A percentile compares a stretch with the other conserved stretches of the same genome.
Evolutionary conservation across 2,888 invertebrate genomes (phyloP).

Genomic region (Chironomus tentans): DNA sequence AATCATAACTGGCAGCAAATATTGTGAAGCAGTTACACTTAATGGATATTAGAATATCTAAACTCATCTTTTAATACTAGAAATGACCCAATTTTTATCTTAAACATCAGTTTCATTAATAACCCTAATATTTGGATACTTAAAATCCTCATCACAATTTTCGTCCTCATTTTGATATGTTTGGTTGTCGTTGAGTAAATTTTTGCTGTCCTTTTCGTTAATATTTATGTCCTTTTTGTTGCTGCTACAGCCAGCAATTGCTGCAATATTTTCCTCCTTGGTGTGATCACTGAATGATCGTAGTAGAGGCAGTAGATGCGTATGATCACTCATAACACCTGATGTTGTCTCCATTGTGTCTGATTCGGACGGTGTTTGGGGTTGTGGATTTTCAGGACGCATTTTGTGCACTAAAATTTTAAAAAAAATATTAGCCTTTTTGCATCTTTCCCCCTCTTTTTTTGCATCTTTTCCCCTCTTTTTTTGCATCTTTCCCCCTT

Average conservation of each 20-base stretch:
- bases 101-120: conserved; percentile 88
- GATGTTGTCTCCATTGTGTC: conserved; percentile 59
- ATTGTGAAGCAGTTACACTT: no score
- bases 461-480: no score
- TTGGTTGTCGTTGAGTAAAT: conserved; percentile 40
- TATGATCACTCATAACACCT: conserved; percentile 41
- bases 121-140: background rate
- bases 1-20: no score
- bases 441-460: no score
- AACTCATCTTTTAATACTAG: no score
- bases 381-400: conserved; percentile 72
- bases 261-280: conserved; percentile 35
- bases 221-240: background rate
- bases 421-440: no score
- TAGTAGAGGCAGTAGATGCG: conserved; percentile 42
- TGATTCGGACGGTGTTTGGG: conserved; percentile 85
- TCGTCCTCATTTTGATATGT: conserved; percentile 67
- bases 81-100: conserved; percentile 38
- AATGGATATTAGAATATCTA: background rate
- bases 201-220: conserved; percentile 31
- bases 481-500: no score
- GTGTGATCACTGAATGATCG: conserved; percentile 39
- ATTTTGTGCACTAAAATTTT: conserved; percentile 65
- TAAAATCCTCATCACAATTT: conserved; percentile 40
- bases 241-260: background rate